Percentiles rank a stretch among this genome's conserved stretches.
Evolutionary conservation across 2,888 invertebrate species (phyloP).

Genomic region (Glaucopsyche alexis): DNA sequence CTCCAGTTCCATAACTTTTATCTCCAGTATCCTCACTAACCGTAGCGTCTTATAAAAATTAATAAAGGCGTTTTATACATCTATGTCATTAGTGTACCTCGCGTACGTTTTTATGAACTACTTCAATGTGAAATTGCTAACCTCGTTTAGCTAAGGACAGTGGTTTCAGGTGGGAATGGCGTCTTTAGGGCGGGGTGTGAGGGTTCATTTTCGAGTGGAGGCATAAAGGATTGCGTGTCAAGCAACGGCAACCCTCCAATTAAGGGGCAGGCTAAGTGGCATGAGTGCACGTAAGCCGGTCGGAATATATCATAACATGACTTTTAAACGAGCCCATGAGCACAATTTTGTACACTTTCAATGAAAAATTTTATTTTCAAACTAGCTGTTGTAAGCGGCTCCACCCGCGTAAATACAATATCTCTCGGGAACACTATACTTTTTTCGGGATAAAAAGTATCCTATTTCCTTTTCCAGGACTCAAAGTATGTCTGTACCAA

Average conservation of each 20-base stretch:
- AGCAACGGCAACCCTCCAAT: conserved; percentile 66
- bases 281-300: conserved; percentile 70
- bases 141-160: conserved; percentile 55
- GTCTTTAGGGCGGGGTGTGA: conserved; percentile 47
- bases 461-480: too few relatives aligned
- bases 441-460: too few relatives aligned
- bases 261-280: conserved; percentile 70
- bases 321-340: conserved; percentile 58
- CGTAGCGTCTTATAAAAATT: not conserved
- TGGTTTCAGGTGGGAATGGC: conserved; percentile 51
- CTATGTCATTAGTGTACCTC: conserved; percentile 44
- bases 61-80: conserved; percentile 29
- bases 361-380: too few relatives aligned
- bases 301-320: conserved; percentile 68
- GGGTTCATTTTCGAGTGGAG: conserved; percentile 61
- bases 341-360: conserved; percentile 3
- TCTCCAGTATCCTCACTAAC: too few relatives aligned
- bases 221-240: conserved; percentile 59
- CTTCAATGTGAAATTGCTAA: conserved; percentile 62
- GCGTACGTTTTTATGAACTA: conserved; percentile 61
- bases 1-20: too few relatives aligned
- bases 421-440: too few relatives aligned
- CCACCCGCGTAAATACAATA: too few relatives aligned
- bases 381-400: too few relatives aligned
- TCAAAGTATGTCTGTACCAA: too few relatives aligned